A percentile compares a stretch with the other conserved stretches of the same genome.
phyloP scores from a whole-genome alignment of 92 coral and sea anemone genomes.

The Chrysogorgia sp. region DNA sequence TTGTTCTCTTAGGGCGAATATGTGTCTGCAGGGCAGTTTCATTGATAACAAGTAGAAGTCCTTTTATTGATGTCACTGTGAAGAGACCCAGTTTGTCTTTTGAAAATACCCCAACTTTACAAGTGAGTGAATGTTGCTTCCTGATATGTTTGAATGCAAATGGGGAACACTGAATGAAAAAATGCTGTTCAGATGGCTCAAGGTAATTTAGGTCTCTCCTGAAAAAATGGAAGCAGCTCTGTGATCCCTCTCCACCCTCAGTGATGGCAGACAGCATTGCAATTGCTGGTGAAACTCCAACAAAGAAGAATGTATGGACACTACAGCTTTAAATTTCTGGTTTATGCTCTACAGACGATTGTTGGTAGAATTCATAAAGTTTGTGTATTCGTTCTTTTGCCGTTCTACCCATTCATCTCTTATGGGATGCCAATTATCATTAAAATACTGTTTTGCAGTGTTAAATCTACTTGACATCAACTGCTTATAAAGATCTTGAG shows the following conservation, averaged over 20 bases:
- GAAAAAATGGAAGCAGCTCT: too few species aligned
- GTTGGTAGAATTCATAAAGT: constrained; percentile 57
- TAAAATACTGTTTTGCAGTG: constrained; percentile 45
- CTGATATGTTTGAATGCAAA: constrained; percentile 50
- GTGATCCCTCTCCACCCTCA: constrained; percentile 48
- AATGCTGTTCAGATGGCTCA: constrained; percentile 22
- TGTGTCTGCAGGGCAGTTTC: constrained; percentile 57
- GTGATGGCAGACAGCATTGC: constrained; percentile 51
- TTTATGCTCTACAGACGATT: constrained; percentile 59
- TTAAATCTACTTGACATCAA: constrained; percentile 40
- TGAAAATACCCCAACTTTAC: constrained; percentile 8
- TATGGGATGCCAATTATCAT: constrained; percentile 55
- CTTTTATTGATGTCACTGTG: background rate
- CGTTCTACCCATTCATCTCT: constrained; percentile 32
- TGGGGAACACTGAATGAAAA: constrained; percentile 42
- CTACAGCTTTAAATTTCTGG: constrained; percentile 56
- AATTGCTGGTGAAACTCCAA: constrained; percentile 48
- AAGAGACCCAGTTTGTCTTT: background rate
- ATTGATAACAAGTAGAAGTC: constrained; percentile 30
- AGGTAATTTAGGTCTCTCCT: constrained; percentile 49
- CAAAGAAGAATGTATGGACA: constrained; percentile 42
- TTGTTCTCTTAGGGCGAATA: constrained; percentile 41
- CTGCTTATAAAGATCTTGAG: constrained; percentile 20
- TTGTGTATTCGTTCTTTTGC: constrained; percentile 26
- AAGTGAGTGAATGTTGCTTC: constrained; percentile 28